Percentiles rank a stretch among this genome's conserved stretches.
phyloP scores from a whole-genome alignment of 2,888 invertebrate species.

The Eilema griseolum region DNA sequence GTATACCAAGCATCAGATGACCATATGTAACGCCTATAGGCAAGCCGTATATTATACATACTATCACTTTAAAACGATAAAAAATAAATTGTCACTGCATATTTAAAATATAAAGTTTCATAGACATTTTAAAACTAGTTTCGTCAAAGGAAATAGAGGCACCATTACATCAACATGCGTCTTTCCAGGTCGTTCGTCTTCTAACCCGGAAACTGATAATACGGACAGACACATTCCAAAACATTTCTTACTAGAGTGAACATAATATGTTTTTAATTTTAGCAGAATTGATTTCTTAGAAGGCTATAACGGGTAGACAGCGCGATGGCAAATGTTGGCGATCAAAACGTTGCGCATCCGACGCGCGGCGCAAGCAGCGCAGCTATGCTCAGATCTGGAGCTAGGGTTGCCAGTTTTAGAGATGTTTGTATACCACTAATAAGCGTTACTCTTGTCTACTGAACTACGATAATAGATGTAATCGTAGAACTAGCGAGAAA shows the following conservation, averaged over 20 bases:
- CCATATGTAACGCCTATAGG: neutral
- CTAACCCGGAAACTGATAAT: constrained; percentile 16
- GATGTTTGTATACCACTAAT: neutral
- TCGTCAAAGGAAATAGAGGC: constrained; percentile 5
- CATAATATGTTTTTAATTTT: constrained; percentile 48
- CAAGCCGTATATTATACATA: neutral
- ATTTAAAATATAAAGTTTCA: neutral
- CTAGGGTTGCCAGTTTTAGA: constrained; percentile 35
- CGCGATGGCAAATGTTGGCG: constrained; percentile 50
- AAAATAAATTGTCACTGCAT: neutral
- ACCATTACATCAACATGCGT: constrained; percentile 4
- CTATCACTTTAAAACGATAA: neutral
- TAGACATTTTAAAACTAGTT: neutral
- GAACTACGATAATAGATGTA: too few relatives aligned
- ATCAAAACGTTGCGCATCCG: constrained; percentile 55
- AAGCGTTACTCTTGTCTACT: too few relatives aligned
- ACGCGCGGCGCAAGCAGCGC: constrained; percentile 48
- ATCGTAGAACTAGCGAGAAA: too few relatives aligned
- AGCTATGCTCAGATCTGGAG: constrained; percentile 24
- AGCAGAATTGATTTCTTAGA: constrained; percentile 50
- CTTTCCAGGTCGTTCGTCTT: constrained; percentile 5
- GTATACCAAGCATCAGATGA: neutral
- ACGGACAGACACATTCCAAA: constrained; percentile 13
- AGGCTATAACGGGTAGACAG: constrained; percentile 39
- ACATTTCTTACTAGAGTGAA: constrained; percentile 13